Evolutionary conservation across 1,140 invertebrate genomes (phyloP).

Genomic region (Tetraneura akinire): DNA sequence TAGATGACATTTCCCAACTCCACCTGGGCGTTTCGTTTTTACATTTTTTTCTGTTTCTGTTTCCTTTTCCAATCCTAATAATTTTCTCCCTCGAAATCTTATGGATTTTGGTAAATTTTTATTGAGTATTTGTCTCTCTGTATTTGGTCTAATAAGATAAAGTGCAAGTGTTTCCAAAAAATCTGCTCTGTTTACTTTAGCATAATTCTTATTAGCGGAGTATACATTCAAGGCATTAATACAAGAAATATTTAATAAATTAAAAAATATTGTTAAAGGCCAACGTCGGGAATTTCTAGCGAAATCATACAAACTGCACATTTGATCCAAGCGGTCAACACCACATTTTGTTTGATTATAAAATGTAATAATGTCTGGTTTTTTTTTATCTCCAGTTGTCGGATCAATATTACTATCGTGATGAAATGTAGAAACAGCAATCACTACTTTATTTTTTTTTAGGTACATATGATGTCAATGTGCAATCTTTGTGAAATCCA

Average conservation of each 20-base stretch:
- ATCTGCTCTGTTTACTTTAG: not conserved
- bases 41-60: not conserved
- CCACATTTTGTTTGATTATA: conserved; percentile 59
- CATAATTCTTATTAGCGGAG: not conserved
- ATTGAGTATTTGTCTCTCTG: not conserved
- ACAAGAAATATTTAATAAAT: conserved; percentile 14
- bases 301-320: conserved; percentile 55
- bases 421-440: conserved; percentile 55
- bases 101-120: not conserved
- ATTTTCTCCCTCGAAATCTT: not conserved
- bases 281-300: conserved; percentile 55
- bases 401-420: conserved; percentile 53
- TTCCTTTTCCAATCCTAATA: not conserved
- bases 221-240: conserved; percentile 22
- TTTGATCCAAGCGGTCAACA: conserved; percentile 58
- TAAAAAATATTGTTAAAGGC: conserved; percentile 56
- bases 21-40: conserved; percentile 7
- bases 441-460: conserved; percentile 57
- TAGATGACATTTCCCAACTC: conserved; percentile 1
- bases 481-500: conserved; percentile 37
- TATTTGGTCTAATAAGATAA: not conserved
- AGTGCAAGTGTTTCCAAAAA: not conserved
- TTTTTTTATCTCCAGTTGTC: conserved; percentile 53
- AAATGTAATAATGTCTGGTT: too few species aligned
- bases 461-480: conserved; percentile 51